Evolutionary conservation across 1,140 invertebrate species (phyloP).

Genomic region (Drosophila quadrilineata): DNA sequence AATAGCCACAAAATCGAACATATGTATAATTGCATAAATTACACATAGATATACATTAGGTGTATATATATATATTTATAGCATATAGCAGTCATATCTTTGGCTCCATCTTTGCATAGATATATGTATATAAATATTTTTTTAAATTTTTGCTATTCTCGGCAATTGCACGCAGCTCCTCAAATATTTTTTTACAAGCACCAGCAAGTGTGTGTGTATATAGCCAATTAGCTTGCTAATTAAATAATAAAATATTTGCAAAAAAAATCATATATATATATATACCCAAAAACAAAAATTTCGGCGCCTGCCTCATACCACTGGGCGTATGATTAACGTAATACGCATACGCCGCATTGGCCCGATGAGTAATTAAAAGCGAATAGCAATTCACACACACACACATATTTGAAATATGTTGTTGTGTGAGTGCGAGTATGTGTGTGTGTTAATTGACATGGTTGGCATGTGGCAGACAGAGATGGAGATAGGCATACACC

Average conservation of each 20-base stretch:
- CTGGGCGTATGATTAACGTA: conserved; percentile 38
- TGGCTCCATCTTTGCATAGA: conserved; percentile 37
- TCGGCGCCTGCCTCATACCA: conserved; percentile 36
- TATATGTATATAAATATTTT: no score
- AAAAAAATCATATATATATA: no score
- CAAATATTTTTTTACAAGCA: conserved; percentile 4
- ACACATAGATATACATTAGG: background rate
- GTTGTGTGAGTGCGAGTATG: no score
- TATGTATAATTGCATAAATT: background rate
- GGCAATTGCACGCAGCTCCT: conserved; percentile 19
- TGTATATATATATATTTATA: conserved; percentile 7
- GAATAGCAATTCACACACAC: conserved; percentile 12
- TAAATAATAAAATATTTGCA: conserved; percentile 80
- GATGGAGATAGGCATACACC: conserved; percentile 43
- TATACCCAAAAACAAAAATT: no score
- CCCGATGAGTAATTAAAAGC: conserved; percentile 63
- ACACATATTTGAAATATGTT: background rate
- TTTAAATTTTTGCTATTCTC: conserved; percentile 36
- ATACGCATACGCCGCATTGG: conserved; percentile 50
- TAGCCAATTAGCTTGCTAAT: conserved; percentile 77
- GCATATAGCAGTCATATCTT: conserved; percentile 18
- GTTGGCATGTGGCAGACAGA: conserved; percentile 20
- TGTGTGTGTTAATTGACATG: conserved; percentile 18
- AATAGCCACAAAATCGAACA: background rate
- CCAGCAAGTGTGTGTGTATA: background rate